Conservation (phyloP, 2,797 vertebrate species). For the Cossypha caffra region DNA sequence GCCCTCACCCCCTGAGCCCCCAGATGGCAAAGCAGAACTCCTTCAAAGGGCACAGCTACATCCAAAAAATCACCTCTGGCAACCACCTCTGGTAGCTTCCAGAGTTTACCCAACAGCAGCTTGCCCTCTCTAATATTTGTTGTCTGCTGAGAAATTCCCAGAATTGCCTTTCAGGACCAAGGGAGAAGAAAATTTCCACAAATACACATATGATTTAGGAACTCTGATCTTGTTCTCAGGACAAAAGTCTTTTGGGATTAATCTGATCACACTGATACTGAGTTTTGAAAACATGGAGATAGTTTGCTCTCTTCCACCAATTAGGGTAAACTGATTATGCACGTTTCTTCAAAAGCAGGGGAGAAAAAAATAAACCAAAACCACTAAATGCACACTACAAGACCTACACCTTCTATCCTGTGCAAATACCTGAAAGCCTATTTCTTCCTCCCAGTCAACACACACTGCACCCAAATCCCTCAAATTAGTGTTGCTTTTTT, state of each 20-base stretch:
- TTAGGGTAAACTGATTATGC: neutral
- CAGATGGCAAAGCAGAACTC: neutral
- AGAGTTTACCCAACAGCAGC: neutral
- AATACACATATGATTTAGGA: neutral
- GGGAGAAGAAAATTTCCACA: neutral
- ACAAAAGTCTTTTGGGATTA: neutral
- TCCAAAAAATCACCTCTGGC: neutral
- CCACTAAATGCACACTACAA: neutral
- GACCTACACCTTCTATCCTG: neutral
- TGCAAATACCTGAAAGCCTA: neutral
- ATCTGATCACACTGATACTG: neutral
- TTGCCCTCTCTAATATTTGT: neutral
- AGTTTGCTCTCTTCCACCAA: neutral
- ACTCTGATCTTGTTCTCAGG: neutral
- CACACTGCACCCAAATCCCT: neutral
- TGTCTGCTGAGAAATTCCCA: neutral
- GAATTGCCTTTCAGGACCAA: neutral
- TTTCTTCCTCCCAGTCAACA: neutral
- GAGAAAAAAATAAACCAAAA: neutral
- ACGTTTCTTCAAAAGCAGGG: neutral
- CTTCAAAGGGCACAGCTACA: neutral
- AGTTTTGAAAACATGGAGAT: neutral
- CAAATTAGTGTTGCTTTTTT: neutral
- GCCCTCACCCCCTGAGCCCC: accelerated
- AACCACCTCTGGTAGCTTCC: neutral